phyloP scores from a whole-genome alignment of 2,888 invertebrate species.

The Seladonia tumulorum region DNA sequence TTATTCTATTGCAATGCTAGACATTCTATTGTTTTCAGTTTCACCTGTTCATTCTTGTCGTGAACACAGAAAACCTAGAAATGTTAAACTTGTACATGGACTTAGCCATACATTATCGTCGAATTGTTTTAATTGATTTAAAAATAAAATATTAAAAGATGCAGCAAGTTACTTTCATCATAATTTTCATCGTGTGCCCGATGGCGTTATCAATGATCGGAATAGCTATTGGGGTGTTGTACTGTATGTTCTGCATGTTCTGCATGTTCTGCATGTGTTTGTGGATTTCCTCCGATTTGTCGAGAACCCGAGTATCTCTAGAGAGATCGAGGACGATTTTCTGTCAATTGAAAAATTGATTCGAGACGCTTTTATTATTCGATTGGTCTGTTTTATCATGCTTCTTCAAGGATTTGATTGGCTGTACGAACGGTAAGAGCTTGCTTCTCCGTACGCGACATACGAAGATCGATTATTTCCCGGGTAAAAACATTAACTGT shows the following conservation, averaged over 20 bases:
- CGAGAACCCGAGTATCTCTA: too few species aligned
- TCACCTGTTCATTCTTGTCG: neutral
- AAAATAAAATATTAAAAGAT: neutral
- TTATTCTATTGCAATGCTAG: too few species aligned
- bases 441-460: slow-evolving; percentile 34
- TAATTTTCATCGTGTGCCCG: neutral
- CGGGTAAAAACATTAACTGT: slow-evolving; percentile 4
- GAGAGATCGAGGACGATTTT: neutral
- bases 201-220: neutral
- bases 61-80: neutral
- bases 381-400: slow-evolving; percentile 24
- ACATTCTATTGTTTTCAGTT: neutral
- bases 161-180: neutral
- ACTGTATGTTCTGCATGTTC: slow-evolving; percentile 33
- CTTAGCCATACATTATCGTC: too few species aligned
- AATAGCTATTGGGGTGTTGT: neutral
- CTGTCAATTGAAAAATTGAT: neutral
- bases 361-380: slow-evolving; percentile 20
- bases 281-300: neutral
- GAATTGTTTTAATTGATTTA: neutral
- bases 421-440: slow-evolving; percentile 47
- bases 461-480: neutral
- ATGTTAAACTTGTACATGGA: too few species aligned
- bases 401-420: slow-evolving; percentile 34
- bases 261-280: slow-evolving; percentile 33